Evolutionary conservation across 2,113 vertebrate species (phyloP), one percentile per base, ranked within the genome.

Genomic region (Tragelaphus buxtoni): DNA sequence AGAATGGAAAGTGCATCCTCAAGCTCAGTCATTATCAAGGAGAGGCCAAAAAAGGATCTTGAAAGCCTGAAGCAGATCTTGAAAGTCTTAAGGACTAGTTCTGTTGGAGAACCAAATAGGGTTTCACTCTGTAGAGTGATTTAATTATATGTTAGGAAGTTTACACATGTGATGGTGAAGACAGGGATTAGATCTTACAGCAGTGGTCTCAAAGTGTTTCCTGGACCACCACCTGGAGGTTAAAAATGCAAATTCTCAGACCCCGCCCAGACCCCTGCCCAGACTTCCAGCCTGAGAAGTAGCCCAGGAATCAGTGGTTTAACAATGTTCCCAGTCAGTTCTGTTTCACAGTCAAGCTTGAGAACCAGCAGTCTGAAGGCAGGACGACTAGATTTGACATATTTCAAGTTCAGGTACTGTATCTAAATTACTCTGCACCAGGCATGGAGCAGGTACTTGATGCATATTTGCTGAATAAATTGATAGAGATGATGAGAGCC

Each of bases 381-480:
- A 86, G 13, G n/a, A 85, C 22, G 69, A 65, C n/a, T 81, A 24
- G 8, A 42, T 24, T 47, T 45, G 42, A 77, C 53, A 30, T 53
- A 30, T 55, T 39, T 77, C 12, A 42, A 60, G 39, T 63, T 89
- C 65, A 91, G 51, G 7, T 90, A 26, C 1, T 82, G 3, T 55
- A 55, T 84, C 32, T 92, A 45, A 94, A 47, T 91, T 17, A 74
- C 6, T 83, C 11, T 74, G 30, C 1, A 74, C 32, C 26, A 16
- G 12, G 17, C 26, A n/a, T 42, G 14, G 35, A 85, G 22, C 12
- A 80, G 10, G 55, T 39, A 30, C 42, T 86, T 45, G 58, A 20
- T 65, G 32, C 9, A 14, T 65, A 85, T 47, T n/a, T 80, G 35
- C 65, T 77, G 42, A 94, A 60, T 89, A 89, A 81, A 63, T 89